Conservation (phyloP, 2,797 vertebrate genomes). For the Coregonus ussuriensis region DNA sequence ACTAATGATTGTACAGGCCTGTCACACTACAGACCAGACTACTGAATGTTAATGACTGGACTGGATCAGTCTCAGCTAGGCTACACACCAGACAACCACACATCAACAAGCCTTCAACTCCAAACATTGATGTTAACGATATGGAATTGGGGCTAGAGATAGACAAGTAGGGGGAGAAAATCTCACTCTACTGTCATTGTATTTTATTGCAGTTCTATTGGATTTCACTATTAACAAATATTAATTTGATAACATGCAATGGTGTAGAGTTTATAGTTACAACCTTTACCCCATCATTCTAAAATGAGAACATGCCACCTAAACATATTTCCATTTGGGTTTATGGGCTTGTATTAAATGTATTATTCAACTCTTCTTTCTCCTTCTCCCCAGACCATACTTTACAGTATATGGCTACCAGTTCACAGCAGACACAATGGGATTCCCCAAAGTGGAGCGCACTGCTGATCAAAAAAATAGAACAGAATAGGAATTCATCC, state of each 20-base stretch:
- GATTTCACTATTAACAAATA: conserved; percentile 17
- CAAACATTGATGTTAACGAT: neutral
- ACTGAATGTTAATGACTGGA: conserved; percentile 19
- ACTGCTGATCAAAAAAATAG: conserved; percentile 50
- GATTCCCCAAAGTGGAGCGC: conserved; percentile 47
- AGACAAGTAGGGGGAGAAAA: neutral
- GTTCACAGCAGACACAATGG: conserved; percentile 49
- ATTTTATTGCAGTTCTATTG: neutral
- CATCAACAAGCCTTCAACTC: neutral
- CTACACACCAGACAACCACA: neutral
- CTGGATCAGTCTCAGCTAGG: neutral
- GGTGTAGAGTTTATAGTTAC: neutral
- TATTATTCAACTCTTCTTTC: conserved; percentile 20
- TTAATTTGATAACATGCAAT: neutral
- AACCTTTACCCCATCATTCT: neutral
- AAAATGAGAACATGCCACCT: neutral
- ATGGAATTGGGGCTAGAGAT: neutral
- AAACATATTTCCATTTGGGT: neutral
- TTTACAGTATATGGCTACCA: conserved; percentile 16
- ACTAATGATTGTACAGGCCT: conserved; percentile 22
- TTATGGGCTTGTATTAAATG: neutral
- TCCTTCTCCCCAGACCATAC: neutral
- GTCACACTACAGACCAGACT: neutral
- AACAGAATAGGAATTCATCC: conserved; percentile 52
- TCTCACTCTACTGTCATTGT: neutral